Evolutionary conservation across 1,140 invertebrate species (phyloP).

Genomic region (Daktulosphaira vitifoliae): DNA sequence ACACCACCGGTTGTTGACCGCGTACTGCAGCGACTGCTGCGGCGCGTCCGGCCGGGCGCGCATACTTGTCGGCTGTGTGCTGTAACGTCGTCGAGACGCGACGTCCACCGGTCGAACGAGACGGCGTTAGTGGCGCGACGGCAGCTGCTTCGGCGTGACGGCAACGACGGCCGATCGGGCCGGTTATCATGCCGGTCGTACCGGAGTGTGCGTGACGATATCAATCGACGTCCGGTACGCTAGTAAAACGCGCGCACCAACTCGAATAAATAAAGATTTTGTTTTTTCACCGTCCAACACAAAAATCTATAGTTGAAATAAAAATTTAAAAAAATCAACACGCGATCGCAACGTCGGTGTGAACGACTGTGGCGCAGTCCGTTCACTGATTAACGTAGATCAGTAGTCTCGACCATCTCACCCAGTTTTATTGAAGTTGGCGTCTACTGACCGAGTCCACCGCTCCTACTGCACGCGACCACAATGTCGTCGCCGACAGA

Average conservation of each 20-base stretch:
- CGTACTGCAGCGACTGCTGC: constrained; percentile 14
- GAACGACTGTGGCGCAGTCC: constrained; percentile 5
- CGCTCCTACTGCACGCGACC: not conserved
- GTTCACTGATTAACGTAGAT: constrained; percentile 20
- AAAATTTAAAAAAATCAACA: too few relatives aligned
- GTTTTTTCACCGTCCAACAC: too few relatives aligned
- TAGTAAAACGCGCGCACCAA: not conserved
- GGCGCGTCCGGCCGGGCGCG: not conserved
- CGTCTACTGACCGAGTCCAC: not conserved
- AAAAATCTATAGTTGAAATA: too few relatives aligned
- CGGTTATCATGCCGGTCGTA: not conserved
- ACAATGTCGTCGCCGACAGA: too few relatives aligned
- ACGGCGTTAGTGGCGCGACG: not conserved
- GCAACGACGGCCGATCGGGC: not conserved
- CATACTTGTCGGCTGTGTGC: not conserved
- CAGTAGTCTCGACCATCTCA: not conserved
- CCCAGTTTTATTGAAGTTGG: constrained; percentile 15
- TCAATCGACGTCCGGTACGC: too few relatives aligned
- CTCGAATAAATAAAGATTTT: too few relatives aligned
- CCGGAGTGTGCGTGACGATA: too few relatives aligned
- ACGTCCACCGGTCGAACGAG: not conserved
- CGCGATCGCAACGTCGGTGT: not conserved
- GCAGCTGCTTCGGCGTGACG: not conserved
- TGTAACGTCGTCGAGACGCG: not conserved
- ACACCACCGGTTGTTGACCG: constrained; percentile 3